Evolutionary conservation across 2,113 vertebrate species (phyloP).

Genomic region (Plotosus lineatus): DNA sequence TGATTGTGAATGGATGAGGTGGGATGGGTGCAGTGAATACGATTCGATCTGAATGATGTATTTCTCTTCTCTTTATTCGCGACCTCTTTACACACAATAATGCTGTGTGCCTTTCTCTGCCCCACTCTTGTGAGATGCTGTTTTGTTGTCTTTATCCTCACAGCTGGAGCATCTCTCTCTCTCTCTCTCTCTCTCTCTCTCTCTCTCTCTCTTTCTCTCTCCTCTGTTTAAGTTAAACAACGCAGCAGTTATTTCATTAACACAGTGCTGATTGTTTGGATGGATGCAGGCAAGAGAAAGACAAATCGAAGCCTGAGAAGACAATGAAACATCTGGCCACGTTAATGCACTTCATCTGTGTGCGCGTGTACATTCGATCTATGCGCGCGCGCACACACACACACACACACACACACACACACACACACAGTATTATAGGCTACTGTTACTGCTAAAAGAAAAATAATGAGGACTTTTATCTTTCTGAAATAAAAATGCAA

Average conservation of each 20-base stretch:
- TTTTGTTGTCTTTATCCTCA: slow-evolving; percentile 78
- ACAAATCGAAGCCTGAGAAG: slow-evolving; percentile 66
- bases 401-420: not conserved
- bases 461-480: no score
- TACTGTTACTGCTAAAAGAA: not conserved
- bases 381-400: not conserved
- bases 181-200: slow-evolving; percentile 26
- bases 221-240: slow-evolving; percentile 76
- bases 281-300: slow-evolving; percentile 65
- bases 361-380: slow-evolving; percentile 47
- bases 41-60: slow-evolving; percentile 60
- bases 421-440: not conserved
- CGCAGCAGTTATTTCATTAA: slow-evolving; percentile 68
- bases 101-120: slow-evolving; percentile 64
- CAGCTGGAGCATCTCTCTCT: slow-evolving; percentile 75
- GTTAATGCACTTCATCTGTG: slow-evolving; percentile 73
- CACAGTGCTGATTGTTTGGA: slow-evolving; percentile 77
- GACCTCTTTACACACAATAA: slow-evolving; percentile 63
- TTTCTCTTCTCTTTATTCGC: slow-evolving; percentile 69
- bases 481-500: not conserved
- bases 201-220: slow-evolving; percentile 52
- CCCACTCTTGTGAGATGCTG: slow-evolving; percentile 73
- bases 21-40: slow-evolving; percentile 46
- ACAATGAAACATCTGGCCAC: slow-evolving; percentile 79
- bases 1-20: slow-evolving; percentile 53